Conservation (phyloP, 2,797 vertebrate species). For the Carcharodon carcharias region DNA sequence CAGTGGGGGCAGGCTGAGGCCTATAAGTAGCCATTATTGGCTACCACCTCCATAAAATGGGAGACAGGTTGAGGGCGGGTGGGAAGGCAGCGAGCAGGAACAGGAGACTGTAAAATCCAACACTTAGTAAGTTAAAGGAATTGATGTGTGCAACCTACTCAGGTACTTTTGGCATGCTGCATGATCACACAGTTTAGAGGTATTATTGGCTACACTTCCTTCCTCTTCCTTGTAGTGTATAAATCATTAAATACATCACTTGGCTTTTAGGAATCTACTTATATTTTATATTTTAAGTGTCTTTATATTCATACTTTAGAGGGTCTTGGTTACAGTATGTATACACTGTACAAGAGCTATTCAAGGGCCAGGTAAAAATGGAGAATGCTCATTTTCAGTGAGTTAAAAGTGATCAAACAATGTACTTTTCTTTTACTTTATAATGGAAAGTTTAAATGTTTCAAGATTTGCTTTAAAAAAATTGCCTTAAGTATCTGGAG, state of each 20-base stretch:
- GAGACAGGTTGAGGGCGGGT: too few species aligned
- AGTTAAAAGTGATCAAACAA: background rate
- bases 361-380: background rate
- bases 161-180: too few species aligned
- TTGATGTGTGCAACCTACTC: too few species aligned
- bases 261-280: background rate
- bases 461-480: background rate
- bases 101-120: too few species aligned
- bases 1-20: too few species aligned
- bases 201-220: background rate
- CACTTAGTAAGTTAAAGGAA: too few species aligned
- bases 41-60: too few species aligned
- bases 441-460: background rate
- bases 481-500: background rate
- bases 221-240: background rate
- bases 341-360: background rate
- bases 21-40: too few species aligned
- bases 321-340: background rate
- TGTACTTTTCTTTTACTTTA: background rate
- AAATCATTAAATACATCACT: background rate
- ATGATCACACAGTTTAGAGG: too few species aligned
- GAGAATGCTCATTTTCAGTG: background rate
- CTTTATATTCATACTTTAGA: background rate
- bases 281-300: too few species aligned
- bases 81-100: too few species aligned